Evolutionary conservation across 2,797 vertebrate genomes (phyloP), one percentile per base, ranked within the genome.

Genomic region (Clamator glandarius): DNA sequence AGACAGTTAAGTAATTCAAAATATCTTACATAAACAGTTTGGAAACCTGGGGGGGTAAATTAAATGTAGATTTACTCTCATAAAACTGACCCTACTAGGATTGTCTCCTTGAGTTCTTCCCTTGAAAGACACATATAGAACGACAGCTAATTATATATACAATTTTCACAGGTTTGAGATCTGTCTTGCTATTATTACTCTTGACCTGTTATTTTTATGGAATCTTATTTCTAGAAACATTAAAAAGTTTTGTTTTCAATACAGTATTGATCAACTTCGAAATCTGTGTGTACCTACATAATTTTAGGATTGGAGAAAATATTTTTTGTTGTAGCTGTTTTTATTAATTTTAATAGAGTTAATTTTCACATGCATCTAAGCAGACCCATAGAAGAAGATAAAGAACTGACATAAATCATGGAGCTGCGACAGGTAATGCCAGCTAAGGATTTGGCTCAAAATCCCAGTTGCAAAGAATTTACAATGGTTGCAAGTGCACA

Each of bases 1-100:
- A 83, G 89, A 52, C 59, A 70, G 93, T 97, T 97, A 96, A 87
- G 86, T 96, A 96, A 97, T 96, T 94, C 78, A 86, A 86, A 94
- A 84, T 92, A 68, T 64, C 39, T 94, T 87, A 44, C 70, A 80
- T 95, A 83, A 90, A 87, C 74, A 82, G 28, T 87, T 96, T 1
- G 1, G 79, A 95, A 84, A 74, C 20, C 26, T n/a, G 54, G 7
- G 29, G 21, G 6, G 1, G 11, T 16, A 14, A 64, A 91, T 63
- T 82, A 84, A 87, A 85, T 68, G 58, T 66, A 85, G 68, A 28
- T 84, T 89, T 85, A 75, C 39, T 84, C 31, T 58, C 46, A 35
- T 85, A 66, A 95, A 93, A 86, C 35, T 58, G 77, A 76, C 68
- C 29, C 75, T 25, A 20, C 35, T 50, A 69, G 69, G 25, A 54